Base-by-base conservation (phyloP, 1,140 invertebrate genomes). In the Euglossa dilemma region DNA sequence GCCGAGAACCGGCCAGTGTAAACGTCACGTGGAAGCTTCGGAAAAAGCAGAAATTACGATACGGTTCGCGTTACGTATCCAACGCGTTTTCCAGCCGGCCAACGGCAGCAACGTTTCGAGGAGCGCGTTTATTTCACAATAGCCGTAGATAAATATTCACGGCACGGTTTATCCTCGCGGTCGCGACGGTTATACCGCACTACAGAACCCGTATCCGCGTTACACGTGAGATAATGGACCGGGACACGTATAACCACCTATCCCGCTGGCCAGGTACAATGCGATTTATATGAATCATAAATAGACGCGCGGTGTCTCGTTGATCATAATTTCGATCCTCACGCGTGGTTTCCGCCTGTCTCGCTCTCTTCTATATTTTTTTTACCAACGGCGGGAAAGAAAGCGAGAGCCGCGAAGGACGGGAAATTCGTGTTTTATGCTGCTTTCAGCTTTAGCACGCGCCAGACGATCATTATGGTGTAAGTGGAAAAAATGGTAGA, bases 241-340 rank as follows among this genome's bases (percentile, higher is more conserved):
- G 43, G 23, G 25, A 45, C 57, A 47, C 43, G 80, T 86, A 79
- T 76, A 85, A 79, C 70, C 77, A 56, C 43, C 81, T 83, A 61
- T 45, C 20, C 23, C 23, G 23, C 20, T 59, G 63, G 59, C 76
- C 72, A 67, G 61, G 87, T 76, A 52, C 80, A 56, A 81, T 74
- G 85, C 81, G 87, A 89, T 89, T 89, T 89, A 89, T 89, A 87
- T 67, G 85, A 89, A 87, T 89, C 88, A 81, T 89, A 89, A 89
- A 89, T 89, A 89, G 80, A 59, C 78, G 52, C 72, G 85, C 83
- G 71, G 66, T 83, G 79, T 79, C n/a, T 36, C 64, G 63, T 72
- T 80, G 74, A 77, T 84, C 84, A 78, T 89, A 89, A 88, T 89
- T 86, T 76, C 50, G 56, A 63, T 43, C 64, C 54, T 79, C 67